These are phyloP conservation scores for Parambassis ranga DNA, from an alignment of 2,797 vertebrate species.

Conservation along the genomic window DNA sequence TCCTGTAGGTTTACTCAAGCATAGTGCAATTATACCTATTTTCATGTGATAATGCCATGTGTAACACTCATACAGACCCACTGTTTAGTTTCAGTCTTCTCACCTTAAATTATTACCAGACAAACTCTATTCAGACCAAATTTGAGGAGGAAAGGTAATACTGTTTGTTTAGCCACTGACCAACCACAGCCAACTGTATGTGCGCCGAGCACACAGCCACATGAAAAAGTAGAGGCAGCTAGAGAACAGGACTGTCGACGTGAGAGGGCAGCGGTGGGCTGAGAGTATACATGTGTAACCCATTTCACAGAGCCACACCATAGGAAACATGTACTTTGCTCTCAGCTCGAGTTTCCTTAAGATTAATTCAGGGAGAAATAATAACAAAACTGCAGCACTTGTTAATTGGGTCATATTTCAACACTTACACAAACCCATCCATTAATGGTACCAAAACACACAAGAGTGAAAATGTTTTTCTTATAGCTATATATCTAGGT, in stretches of 20 bases:
- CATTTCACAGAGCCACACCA: constrained; percentile 69
- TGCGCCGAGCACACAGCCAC: constrained; percentile 27
- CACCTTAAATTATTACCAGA: constrained; percentile 66
- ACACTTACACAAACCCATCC: constrained; percentile 40
- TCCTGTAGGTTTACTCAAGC: constrained; percentile 65
- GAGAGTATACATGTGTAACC: constrained; percentile 70
- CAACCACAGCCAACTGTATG: constrained; percentile 28
- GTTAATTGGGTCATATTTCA: constrained; percentile 76
- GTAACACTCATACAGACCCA: constrained; percentile 43
- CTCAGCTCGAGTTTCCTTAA: constrained; percentile 61
- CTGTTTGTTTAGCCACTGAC: constrained; percentile 67
- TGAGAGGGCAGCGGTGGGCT: constrained; percentile 45
- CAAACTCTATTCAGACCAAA: too few relatives aligned
- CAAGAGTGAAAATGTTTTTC: constrained; percentile 35
- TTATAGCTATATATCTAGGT: neutral
- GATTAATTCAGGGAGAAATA: constrained; percentile 72
- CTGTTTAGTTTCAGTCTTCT: constrained; percentile 48
- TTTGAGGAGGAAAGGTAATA: constrained; percentile 57
- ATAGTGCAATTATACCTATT: constrained; percentile 65
- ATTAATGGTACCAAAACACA: constrained; percentile 58
- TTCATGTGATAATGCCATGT: constrained; percentile 66
- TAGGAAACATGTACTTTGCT: constrained; percentile 70
- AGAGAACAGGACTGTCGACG: constrained; percentile 30
- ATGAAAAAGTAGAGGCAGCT: constrained; percentile 61
- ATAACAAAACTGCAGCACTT: constrained; percentile 67